Percentiles rank a stretch among this genome's conserved stretches.
These are phyloP conservation scores for Rhincodon typus DNA, from an alignment of 2,797 vertebrate genomes.

Conservation along the genomic window DNA sequence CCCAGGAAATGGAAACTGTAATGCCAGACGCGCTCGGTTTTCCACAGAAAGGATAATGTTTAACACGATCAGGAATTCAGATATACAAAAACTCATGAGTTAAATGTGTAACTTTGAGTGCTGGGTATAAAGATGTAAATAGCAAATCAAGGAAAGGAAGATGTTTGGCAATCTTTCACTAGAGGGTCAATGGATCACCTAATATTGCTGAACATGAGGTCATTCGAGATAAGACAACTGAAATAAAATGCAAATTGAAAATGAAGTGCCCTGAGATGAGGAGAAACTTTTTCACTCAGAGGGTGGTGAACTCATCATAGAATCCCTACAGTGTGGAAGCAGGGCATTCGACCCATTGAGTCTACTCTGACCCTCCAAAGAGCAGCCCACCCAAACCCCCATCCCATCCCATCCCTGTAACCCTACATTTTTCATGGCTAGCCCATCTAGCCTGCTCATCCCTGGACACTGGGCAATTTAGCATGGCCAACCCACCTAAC, in stretches of 20 bases:
- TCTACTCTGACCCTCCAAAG: no score
- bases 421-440: no score
- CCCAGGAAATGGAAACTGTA: not conserved
- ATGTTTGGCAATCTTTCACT: not conserved
- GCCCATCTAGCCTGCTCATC: no score
- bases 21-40: not conserved
- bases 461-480: no score
- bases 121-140: not conserved
- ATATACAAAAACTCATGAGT: not conserved
- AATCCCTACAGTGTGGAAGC: no score
- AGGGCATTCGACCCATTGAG: no score
- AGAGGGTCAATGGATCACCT: not conserved
- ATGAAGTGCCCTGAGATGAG: not conserved
- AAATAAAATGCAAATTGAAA: not conserved
- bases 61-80: not conserved
- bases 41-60: not conserved
- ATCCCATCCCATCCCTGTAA: no score
- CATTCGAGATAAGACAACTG: not conserved
- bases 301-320: no score
- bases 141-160: not conserved
- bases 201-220: not conserved
- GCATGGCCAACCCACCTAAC: no score
- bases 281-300: no score
- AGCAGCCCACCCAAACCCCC: no score
- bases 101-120: not conserved